phyloP scores from a whole-genome alignment of 1,140 invertebrate species.

The Drosophila tropicalis region DNA sequence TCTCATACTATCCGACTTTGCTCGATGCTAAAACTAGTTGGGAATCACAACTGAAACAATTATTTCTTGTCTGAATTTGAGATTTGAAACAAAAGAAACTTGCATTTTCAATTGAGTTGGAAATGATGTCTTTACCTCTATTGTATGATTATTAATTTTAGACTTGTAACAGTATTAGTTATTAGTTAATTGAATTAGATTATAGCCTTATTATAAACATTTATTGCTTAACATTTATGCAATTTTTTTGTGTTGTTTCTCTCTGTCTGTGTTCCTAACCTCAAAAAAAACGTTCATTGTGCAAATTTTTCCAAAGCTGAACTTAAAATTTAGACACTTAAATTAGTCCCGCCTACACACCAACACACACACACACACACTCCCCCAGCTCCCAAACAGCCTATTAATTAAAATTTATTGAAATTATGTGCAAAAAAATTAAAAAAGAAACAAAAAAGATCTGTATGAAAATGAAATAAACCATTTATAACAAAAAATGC shows the following conservation, averaged over 20 bases:
- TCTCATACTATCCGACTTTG: no score
- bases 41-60: no score
- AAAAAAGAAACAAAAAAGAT: constrained; percentile 21
- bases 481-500: constrained; percentile 72
- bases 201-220: constrained; percentile 40
- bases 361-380: background rate
- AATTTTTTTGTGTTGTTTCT: constrained; percentile 41
- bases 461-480: constrained; percentile 59
- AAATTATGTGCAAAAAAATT: constrained; percentile 73
- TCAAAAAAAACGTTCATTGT: constrained; percentile 57
- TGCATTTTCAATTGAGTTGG: background rate
- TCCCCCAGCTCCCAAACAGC: constrained; percentile 25
- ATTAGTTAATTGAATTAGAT: constrained; percentile 80
- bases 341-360: background rate
- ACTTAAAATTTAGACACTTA: constrained; percentile 51
- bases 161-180: constrained; percentile 80
- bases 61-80: no score
- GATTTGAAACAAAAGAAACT: no score
- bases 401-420: constrained; percentile 62
- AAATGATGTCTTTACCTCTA: constrained; percentile 34
- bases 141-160: constrained; percentile 54
- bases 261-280: constrained; percentile 69
- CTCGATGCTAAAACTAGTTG: no score
- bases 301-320: constrained; percentile 60
- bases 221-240: constrained; percentile 24